These are phyloP conservation scores for Pelecanus crispus DNA, from an alignment of 2,113 vertebrate genomes.

Conservation along the genomic window DNA sequence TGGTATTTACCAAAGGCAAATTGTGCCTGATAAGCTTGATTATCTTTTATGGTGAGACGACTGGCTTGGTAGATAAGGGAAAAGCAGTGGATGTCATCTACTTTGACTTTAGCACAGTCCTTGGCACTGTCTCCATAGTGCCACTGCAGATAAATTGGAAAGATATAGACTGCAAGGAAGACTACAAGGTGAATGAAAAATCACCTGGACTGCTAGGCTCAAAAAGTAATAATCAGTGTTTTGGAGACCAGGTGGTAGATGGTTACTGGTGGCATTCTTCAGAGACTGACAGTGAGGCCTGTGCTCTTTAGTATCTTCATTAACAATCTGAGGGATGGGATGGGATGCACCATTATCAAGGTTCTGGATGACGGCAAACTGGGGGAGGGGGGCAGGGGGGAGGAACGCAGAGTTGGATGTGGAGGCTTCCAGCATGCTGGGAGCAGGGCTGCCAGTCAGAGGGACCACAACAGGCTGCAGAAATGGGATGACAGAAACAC, in stretches of 20 bases:
- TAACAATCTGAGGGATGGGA: neutral
- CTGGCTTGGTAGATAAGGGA: neutral
- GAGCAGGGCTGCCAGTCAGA: neutral
- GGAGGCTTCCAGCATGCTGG: neutral
- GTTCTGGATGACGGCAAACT: neutral
- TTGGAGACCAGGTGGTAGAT: neutral
- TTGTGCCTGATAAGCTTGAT: neutral
- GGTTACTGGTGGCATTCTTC: neutral
- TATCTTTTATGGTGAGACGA: neutral
- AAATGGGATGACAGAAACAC: neutral
- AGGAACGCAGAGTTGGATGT: neutral
- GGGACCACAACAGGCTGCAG: neutral
- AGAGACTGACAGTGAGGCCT: neutral
- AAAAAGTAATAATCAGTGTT: neutral
- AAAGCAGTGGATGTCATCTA: neutral
- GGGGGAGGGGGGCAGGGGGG: accelerated
- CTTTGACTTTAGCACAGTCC: neutral
- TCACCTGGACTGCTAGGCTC: neutral
- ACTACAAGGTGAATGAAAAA: neutral
- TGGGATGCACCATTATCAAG: neutral
- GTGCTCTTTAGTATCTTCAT: neutral
- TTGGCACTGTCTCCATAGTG: neutral
- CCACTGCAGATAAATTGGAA: neutral
- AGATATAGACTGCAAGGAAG: neutral
- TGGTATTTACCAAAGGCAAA: neutral